Base-by-base conservation (phyloP, 2,797 vertebrate species). In the Linurgus olivaceus region DNA sequence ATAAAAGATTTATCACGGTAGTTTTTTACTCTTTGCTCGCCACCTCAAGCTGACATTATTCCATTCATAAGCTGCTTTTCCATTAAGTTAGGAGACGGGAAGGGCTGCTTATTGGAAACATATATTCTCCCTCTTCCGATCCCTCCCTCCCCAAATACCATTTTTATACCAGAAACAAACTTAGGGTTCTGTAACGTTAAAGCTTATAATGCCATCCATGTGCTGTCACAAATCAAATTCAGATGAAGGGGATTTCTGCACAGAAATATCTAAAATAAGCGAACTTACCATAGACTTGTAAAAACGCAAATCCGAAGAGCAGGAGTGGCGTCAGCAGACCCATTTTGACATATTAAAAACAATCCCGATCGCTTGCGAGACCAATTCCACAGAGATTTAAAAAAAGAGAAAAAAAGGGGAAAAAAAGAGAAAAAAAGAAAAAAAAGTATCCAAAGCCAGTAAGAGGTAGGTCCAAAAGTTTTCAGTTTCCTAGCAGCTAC, bases 281-380 rank as follows among this genome's bases (percentile, higher is more conserved):
- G 7, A 98, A 99, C 99, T 99, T 98, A 99, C 99, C 99, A 97
- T 98, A 97, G 97, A 98, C 98, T 98, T 98, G 98, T 90, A 98
- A 98, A 97, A 97, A 98, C 86, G 99, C 98, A 98, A 99, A 98
- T 99, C 99, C 99, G 98, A 98, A 98, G 96, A 99, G 97, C 97
- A 99, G 98, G 97, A 99, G 97, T 96, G 98, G 98, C 97, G 97
- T 98, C 98, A 99, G 98, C 94, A 98, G 98, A 98, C 98, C 98
- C 99, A 99, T 99, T 97, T 98, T 99, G 96, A 98, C 98, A 99
- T 99, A 99, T 98, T 99, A 98, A 97, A 97, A 98, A 98, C 98
- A 98, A 98, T 99, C 98, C 99, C 98, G 97, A 90, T 42, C 85
- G 95, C 68, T 96, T 96, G 96, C 85, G 93, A 97, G 97, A 98